Conservation (phyloP, 2,797 vertebrate genomes). For the Percopsis omiscomaycus region DNA sequence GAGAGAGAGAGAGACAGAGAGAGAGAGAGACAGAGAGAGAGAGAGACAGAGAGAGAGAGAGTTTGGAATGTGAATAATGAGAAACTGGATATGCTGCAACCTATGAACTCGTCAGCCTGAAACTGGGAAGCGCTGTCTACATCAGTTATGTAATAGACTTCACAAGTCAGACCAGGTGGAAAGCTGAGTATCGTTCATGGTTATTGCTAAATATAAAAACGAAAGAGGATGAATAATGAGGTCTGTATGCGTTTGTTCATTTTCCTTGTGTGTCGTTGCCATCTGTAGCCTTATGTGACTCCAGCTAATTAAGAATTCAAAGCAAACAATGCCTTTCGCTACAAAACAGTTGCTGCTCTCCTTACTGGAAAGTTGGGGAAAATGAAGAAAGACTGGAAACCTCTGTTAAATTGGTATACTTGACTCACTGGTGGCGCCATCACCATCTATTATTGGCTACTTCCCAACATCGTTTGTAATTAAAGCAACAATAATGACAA, state of each 20-base stretch:
- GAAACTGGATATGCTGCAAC: slow-evolving; percentile 22
- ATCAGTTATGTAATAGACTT: not conserved
- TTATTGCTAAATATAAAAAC: too few relatives aligned
- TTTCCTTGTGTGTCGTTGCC: not conserved
- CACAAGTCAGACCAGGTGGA: not conserved
- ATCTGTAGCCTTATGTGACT: not conserved
- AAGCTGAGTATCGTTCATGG: not conserved
- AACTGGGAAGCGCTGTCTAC: slow-evolving; percentile 2
- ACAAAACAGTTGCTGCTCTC: slow-evolving; percentile 2
- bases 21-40: not conserved
- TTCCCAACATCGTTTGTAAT: slow-evolving; percentile 50
- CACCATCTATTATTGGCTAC: slow-evolving; percentile 44
- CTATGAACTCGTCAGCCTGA: not conserved
- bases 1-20: not conserved
- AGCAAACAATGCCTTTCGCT: slow-evolving; percentile 13
- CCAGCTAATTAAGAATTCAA: not conserved
- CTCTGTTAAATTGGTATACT: slow-evolving; percentile 47
- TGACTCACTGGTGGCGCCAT: slow-evolving; percentile 23
- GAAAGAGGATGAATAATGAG: not conserved
- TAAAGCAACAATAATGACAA: slow-evolving; percentile 53
- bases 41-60: not conserved
- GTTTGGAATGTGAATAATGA: slow-evolving; percentile 8
- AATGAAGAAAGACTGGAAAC: slow-evolving; percentile 21
- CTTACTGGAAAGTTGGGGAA: slow-evolving; percentile 24
- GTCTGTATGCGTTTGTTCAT: too few relatives aligned